Evolutionary conservation across 2,888 invertebrate species (phyloP).

Genomic region (Caenorhabditis wallacei): DNA sequence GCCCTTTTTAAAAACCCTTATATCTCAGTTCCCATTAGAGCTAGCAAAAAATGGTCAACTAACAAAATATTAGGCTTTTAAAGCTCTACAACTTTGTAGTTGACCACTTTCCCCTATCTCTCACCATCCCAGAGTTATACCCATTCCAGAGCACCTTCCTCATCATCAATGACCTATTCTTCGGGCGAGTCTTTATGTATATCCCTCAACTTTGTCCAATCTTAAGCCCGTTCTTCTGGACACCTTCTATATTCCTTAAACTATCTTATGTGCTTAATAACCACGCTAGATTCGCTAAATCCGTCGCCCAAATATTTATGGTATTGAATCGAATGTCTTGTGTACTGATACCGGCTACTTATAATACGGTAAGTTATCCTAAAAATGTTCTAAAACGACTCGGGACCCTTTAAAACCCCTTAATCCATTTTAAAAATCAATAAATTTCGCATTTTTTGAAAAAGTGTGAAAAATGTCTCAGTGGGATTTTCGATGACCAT

Average conservation of each 20-base stretch:
- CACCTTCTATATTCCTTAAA: constrained; percentile 7
- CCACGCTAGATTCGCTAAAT: constrained; percentile 23
- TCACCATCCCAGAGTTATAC: not conserved
- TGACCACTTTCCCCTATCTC: not conserved
- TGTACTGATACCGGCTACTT: constrained; percentile 24
- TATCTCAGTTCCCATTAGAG: too few species aligned
- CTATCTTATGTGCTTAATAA: not conserved
- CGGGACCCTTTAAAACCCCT: too few species aligned
- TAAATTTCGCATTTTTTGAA: too few species aligned
- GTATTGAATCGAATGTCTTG: constrained; percentile 39
- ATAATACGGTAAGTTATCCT: constrained; percentile 4
- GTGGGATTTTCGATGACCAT: too few species aligned
- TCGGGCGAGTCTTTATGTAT: constrained; percentile 30
- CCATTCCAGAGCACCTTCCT: constrained; percentile 15
- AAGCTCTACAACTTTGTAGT: not conserved
- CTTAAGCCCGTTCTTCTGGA: constrained; percentile 29
- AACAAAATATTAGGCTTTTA: not conserved
- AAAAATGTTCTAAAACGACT: too few species aligned
- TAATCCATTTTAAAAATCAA: too few species aligned
- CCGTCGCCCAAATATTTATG: constrained; percentile 31
- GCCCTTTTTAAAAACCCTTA: too few species aligned
- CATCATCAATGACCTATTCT: not conserved
- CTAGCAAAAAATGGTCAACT: too few species aligned
- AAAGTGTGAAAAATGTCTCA: too few species aligned
- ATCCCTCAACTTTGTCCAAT: constrained; percentile 27